Base-by-base conservation (phyloP, 2,888 invertebrate genomes). In the Siphonodentalium dalli region DNA sequence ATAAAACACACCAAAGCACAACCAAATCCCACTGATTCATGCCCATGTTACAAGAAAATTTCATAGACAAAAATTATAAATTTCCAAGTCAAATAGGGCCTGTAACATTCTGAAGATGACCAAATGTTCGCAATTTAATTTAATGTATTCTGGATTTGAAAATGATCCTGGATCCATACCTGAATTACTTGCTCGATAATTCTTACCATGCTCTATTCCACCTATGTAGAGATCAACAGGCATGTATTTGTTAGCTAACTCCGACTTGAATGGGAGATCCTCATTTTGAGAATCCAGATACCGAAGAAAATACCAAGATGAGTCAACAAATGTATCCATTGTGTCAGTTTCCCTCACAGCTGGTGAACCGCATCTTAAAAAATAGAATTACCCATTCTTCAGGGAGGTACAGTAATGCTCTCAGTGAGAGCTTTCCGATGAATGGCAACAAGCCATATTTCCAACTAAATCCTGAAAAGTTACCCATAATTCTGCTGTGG, bases 321-420 rank as follows among this genome's bases (percentile, higher is more conserved):
- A 98, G 81, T 99, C 99, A 21, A 99, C 93, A 86, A 99, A 99
- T n/a, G 99, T 99, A 78, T 99, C 99, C 92, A 99, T 92, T 0
- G 99, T 99, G 80, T 99, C 99, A 0, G 91, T 91, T 86, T 99
- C 99, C 61, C 93, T 84, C 58, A 82, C 84, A 0, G 94, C 94
- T 49, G 84, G 72, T 1, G 84, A 82, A 5, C 82, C 83, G 73
- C 74, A 79, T 48, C 79, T 79, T 42, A 21, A 50, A 44, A 11
- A 37, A 13, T 2, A 44, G 13, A 39, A 11, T 45, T 35, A 18
- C 24, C 18, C 23, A 1, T 7, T 15, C 21, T 7, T 29, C 9
- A 20, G 15, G 21, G 7, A 11, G 20, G 3, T 9, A 42, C 9
- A 5, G 28, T 15, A n/a, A n/a, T n/a, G n/a, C n/a, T n/a, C n/a